Evolutionary conservation across 2,888 invertebrate genomes (phyloP), one percentile per base, ranked within the genome.

Genomic region (Ophion slaviceki): DNA sequence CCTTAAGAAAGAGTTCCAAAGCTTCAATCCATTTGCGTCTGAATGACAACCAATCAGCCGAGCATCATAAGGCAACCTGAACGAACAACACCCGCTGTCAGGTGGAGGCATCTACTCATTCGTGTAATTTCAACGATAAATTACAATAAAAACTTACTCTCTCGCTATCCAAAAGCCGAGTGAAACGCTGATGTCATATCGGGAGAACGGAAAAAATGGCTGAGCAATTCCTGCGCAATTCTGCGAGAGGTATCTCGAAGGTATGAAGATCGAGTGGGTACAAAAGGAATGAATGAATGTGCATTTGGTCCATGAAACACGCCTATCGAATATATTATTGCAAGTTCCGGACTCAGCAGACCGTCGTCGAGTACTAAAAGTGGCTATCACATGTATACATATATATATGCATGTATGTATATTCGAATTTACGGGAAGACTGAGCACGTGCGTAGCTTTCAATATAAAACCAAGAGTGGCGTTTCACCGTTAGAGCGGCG

Each of bases 261-360:
- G 20, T 62, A 53, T 20, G 10, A 64, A 20, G 47, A 64, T 71
- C 2, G 45, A 24, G 32, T 62, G 59, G 20, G 74, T n/a, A 57
- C 32, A 32, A 67, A 53, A 67, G 24, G 45, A 68, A 59, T 57
- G 8, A 68, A 70, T 57, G 67, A 83, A 80, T 74, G 77, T 68
- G 76, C 68, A 67, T 83, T 77, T 74, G 57, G 62, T 77, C 47
- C 59, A 77, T 77, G 57, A 83, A 80, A 80, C 80, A 74, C 83
- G 83, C 68, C 72, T 74, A 68, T 77, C 40, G 75, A 86, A 86
- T 77, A 74, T 83, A 86, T 86, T 83, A 83, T 75, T 78, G 80
- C 74, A 75, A 80, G 80, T 78, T 66, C 74, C 80, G 77, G 47
- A 75, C 20, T 75, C 70, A n/a, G 28, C 53, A 75, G 68, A 70